Conservation (phyloP, 2,888 invertebrate species). For the Loripinus fragilis region DNA sequence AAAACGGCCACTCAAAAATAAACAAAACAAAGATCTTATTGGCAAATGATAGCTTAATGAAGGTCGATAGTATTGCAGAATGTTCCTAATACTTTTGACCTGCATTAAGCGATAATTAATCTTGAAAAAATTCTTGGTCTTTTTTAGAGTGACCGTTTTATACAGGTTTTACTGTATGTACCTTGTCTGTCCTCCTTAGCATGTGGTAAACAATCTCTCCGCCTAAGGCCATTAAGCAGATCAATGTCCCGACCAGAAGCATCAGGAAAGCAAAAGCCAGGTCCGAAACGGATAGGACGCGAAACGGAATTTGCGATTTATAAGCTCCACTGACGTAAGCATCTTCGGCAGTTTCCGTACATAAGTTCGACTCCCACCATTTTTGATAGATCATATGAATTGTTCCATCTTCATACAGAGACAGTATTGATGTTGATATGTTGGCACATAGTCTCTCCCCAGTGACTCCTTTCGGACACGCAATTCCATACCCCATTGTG, state of each 20-base stretch:
- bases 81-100: too few relatives aligned
- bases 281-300: not conserved
- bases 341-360: conserved; percentile 28
- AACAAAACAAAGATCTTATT: too few relatives aligned
- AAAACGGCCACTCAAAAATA: too few relatives aligned
- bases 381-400: conserved; percentile 20
- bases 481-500: conserved; percentile 30
- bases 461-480: not conserved
- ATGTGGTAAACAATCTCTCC: not conserved
- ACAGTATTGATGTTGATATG: conserved; percentile 24
- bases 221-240: not conserved
- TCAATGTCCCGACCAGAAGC: not conserved
- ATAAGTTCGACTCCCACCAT: conserved; percentile 38
- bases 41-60: too few relatives aligned
- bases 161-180: too few relatives aligned
- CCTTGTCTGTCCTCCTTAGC: not conserved
- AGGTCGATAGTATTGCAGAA: too few relatives aligned
- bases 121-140: too few relatives aligned
- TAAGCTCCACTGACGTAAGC: conserved; percentile 19
- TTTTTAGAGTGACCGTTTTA: too few relatives aligned
- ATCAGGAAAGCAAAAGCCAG: not conserved
- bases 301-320: not conserved
- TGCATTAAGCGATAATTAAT: too few relatives aligned
- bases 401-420: conserved; percentile 24
- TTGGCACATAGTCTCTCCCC: conserved; percentile 28